Percentiles rank a stretch among this genome's conserved stretches.
These are phyloP conservation scores for Ptychodera flava DNA, from an alignment of 35 echinoderm and acorn worm genomes.

Conservation along the genomic window DNA sequence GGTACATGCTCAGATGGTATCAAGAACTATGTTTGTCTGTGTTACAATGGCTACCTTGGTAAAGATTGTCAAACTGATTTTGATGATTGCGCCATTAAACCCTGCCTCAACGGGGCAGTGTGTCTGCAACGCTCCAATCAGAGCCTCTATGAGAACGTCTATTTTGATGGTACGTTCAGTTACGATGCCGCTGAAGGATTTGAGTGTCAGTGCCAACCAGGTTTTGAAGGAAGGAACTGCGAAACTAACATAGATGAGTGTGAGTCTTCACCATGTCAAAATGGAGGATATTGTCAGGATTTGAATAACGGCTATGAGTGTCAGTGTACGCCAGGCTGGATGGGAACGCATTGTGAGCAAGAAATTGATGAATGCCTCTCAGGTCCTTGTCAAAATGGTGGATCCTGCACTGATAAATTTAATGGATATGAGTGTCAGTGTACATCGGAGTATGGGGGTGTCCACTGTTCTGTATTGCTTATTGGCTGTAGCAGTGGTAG, in stretches of 20 bases:
- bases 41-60: not conserved
- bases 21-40: conserved; percentile 8
- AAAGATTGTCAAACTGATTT: conserved; percentile 8
- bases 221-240: conserved; percentile 19
- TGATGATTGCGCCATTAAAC: conserved; percentile 19
- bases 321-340: conserved; percentile 34
- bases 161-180: conserved; percentile 26
- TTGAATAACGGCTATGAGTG: conserved; percentile 32
- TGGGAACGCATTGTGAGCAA: conserved; percentile 41
- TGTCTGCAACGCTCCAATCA: conserved; percentile 48
- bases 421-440: conserved; percentile 52
- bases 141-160: conserved; percentile 19
- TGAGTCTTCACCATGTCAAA: not conserved
- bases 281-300: conserved; percentile 43
- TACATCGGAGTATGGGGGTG: conserved; percentile 30
- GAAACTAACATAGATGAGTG: conserved; percentile 15
- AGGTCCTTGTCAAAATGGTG: conserved; percentile 44
- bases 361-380: conserved; percentile 43
- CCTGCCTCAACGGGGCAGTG: conserved; percentile 19
- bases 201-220: conserved; percentile 34
- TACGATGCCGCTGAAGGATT: conserved; percentile 4
- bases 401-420: conserved; percentile 45
- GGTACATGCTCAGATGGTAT: conserved; percentile 19
- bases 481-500: conserved; percentile 41
- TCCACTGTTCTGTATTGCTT: conserved; percentile 34